Base-by-base conservation (phyloP, 2,888 invertebrate species). In the Parelbella ahira region DNA sequence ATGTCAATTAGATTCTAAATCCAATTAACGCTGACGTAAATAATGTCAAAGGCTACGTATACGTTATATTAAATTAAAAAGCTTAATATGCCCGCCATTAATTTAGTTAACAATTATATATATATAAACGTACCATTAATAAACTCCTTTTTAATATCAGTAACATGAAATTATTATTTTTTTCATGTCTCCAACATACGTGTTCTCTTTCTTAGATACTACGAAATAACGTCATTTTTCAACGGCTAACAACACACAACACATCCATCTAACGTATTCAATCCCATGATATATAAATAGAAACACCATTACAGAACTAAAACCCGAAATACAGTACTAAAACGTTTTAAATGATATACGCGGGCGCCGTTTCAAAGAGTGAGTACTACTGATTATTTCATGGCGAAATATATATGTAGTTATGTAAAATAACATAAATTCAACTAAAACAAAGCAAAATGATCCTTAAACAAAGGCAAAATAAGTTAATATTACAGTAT, bases 361-460 rank as follows among this genome's bases (percentile, higher is more conserved):
- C 28, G 34, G 29, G 37, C 13, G 27, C 30, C 44, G 18, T 38
- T n/a, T 28, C 49, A 47, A 47, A 46, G 48, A 55, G 53, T 49
- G 63, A 56, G 58, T 57, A 58, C 65, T 78, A 83, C 84, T 84
- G 84, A 82, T 82, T 82, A 82, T 82, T 84, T 79, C 70, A 80
- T 74, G 60, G 60, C 45, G 49, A 53, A 53, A 58, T 53, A 59
- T 69, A 67, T 61, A 63, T 60, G 64, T 61, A 68, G 63, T 61
- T 75, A 71, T 72, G 63, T 76, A 67, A 65, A 75, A 71, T 68
- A 65, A 66, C 70, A 56, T 72, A 62, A 63, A 68, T 66, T 63
- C 33, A 29, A 9, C 10, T 1, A 0, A 3, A 20, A 13, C 42
- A 54, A 25, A 4, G 33, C 30, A 65, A 54, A 57, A 32, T 56